phyloP scores from a whole-genome alignment of 2,113 vertebrate genomes.

The Chitala chitala region DNA sequence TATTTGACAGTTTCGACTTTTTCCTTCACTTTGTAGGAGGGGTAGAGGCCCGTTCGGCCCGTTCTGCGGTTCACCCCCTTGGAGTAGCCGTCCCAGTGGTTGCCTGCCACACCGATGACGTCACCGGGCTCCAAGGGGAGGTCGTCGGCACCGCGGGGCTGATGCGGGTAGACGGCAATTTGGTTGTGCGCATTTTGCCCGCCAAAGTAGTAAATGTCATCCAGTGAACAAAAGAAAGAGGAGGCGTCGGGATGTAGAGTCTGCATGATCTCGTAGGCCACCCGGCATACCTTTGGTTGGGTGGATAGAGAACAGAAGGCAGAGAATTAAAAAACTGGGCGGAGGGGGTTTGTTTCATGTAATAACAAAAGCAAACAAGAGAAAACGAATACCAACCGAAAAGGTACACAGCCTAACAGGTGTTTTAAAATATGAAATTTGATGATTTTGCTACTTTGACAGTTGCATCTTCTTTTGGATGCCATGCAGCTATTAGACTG shows the following conservation, averaged over 20 bases:
- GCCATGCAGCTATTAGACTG: too few relatives aligned
- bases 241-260: conserved; percentile 82
- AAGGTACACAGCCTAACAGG: too few relatives aligned
- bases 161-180: conserved; percentile 76
- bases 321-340: background rate
- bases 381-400: too few relatives aligned
- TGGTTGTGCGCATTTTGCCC: conserved; percentile 88
- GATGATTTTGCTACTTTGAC: too few relatives aligned
- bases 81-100: conserved; percentile 86
- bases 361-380: too few relatives aligned
- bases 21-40: conserved; percentile 85
- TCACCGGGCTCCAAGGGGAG: conserved; percentile 81
- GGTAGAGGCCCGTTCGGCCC: conserved; percentile 80
- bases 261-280: conserved; percentile 90
- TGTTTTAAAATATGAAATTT: too few relatives aligned
- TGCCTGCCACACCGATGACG: conserved; percentile 80
- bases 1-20: conserved; percentile 84
- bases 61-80: conserved; percentile 82
- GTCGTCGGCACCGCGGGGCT: conserved; percentile 72
- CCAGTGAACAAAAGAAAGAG: conserved; percentile 76
- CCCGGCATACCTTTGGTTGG: conserved; percentile 75
- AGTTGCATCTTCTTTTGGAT: too few relatives aligned
- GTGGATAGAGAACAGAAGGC: too few relatives aligned
- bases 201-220: conserved; percentile 89
- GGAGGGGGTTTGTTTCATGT: background rate